These are phyloP conservation scores for Parnassius glacialis DNA, from an alignment of 2,888 invertebrate genomes.

Conservation along the genomic window DNA sequence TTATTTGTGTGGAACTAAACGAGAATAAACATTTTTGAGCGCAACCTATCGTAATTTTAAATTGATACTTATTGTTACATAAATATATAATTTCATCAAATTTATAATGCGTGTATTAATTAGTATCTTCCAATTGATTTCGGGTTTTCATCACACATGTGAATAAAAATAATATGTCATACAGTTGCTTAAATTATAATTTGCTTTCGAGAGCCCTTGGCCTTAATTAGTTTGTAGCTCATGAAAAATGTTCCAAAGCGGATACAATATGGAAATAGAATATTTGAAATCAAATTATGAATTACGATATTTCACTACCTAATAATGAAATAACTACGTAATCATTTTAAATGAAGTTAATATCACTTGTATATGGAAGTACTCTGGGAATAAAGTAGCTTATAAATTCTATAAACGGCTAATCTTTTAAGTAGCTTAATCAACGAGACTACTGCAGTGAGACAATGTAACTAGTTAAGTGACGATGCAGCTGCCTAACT, in stretches of 20 bases:
- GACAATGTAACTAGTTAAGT: slow-evolving; percentile 33
- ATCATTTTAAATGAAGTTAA: too few relatives aligned
- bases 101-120: slow-evolving; percentile 28
- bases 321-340: too few relatives aligned
- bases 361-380: background rate
- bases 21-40: too few relatives aligned
- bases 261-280: too few relatives aligned
- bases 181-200: slow-evolving; percentile 30
- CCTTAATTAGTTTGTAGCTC: slow-evolving; percentile 37
- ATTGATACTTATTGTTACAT: background rate
- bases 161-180: slow-evolving; percentile 9
- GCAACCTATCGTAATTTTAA: too few relatives aligned
- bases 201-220: slow-evolving; percentile 39
- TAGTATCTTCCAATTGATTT: background rate
- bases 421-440: slow-evolving; percentile 19
- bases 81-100: background rate
- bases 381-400: slow-evolving; percentile 11
- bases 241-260: too few relatives aligned
- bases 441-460: slow-evolving; percentile 5
- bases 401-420: slow-evolving; percentile 9
- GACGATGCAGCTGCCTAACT: slow-evolving; percentile 42
- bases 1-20: too few relatives aligned
- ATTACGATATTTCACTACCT: too few relatives aligned
- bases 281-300: too few relatives aligned
- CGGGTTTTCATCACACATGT: background rate